Percentiles rank a stretch among this genome's conserved stretches.
These are phyloP conservation scores for Muschampia plurimacula DNA, from an alignment of 2,888 invertebrate species.

Conservation along the genomic window DNA sequence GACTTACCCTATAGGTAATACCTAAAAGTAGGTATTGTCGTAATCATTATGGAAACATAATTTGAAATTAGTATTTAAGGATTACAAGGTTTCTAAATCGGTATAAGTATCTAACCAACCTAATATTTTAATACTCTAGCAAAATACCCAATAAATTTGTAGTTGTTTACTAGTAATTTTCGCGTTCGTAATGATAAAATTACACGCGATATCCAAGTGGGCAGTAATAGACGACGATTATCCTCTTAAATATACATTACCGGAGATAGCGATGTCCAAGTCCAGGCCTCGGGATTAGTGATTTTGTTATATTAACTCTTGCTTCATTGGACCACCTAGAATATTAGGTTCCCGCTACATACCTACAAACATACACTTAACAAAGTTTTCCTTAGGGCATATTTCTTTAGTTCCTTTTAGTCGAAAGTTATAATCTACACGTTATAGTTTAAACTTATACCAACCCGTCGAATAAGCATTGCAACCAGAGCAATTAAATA, in stretches of 20 bases:
- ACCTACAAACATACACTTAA: background rate
- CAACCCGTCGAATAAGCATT: background rate
- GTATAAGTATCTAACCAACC: background rate
- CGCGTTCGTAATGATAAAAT: conserved; percentile 23
- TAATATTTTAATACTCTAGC: background rate
- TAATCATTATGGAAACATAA: no score
- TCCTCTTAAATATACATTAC: conserved; percentile 26
- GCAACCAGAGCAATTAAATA: background rate
- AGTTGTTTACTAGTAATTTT: conserved; percentile 1
- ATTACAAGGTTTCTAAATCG: background rate
- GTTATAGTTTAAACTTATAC: background rate
- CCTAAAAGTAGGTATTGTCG: no score
- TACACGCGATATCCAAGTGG: conserved; percentile 21
- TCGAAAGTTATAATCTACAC: background rate
- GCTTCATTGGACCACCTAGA: conserved; percentile 8
- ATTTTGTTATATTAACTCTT: conserved; percentile 14
- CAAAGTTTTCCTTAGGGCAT: no score
- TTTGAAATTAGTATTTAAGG: no score
- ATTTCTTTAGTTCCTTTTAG: no score
- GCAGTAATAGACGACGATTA: conserved; percentile 29
- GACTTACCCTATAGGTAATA: no score
- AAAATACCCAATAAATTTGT: background rate
- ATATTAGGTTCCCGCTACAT: background rate
- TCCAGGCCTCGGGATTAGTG: background rate
- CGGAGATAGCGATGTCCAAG: conserved; percentile 7